Conservation (phyloP, 2,113 vertebrate genomes). For the Daphoenositta chrysoptera region DNA sequence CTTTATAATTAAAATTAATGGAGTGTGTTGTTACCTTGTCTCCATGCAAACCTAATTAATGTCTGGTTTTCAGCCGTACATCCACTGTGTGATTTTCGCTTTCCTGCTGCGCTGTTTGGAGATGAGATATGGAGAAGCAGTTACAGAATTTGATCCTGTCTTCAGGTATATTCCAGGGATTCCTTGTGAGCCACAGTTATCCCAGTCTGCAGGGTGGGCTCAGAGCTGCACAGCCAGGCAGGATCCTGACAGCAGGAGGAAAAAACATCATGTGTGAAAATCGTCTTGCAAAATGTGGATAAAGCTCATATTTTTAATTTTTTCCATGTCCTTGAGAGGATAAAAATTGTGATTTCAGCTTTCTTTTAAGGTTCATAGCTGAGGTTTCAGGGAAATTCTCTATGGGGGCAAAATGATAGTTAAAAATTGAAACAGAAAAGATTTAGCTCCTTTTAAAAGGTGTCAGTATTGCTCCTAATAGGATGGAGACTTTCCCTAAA, state of each 20-base stretch:
- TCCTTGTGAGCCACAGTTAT: rapidly evolving
- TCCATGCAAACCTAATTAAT: neutral
- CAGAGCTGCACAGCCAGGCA: neutral
- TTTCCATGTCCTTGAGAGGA: neutral
- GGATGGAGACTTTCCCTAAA: neutral
- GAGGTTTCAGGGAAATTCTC: neutral
- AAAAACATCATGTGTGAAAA: neutral
- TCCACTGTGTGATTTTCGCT: conserved; percentile 76
- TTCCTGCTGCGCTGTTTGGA: conserved; percentile 80
- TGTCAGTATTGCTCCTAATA: neutral
- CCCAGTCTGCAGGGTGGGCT: neutral
- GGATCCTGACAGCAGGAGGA: neutral
- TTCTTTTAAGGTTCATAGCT: neutral
- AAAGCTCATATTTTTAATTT: neutral
- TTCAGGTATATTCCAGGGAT: conserved; percentile 74
- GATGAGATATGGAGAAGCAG: conserved; percentile 68
- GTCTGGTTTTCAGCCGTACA: conserved; percentile 72
- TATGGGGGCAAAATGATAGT: neutral
- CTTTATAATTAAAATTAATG: neutral
- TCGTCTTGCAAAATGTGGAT: neutral
- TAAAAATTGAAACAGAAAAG: neutral
- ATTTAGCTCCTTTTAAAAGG: neutral
- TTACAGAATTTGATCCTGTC: conserved; percentile 72
- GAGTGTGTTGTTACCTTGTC: neutral
- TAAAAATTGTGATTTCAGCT: neutral